These are phyloP conservation scores for Hydrolagus colliei DNA, from an alignment of 2,797 vertebrate species.

Conservation along the genomic window DNA sequence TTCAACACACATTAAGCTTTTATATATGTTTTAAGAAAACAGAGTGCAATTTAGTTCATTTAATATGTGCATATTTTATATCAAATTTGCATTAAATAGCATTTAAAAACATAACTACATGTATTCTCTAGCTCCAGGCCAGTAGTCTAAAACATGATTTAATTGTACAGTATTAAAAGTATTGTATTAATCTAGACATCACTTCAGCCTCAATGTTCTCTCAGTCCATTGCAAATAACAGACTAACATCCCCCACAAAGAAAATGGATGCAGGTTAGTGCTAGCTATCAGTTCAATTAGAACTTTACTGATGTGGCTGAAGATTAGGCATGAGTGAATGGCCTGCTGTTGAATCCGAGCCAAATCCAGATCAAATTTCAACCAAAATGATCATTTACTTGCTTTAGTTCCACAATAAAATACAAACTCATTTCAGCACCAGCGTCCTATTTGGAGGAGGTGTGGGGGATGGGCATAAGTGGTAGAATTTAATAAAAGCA, in stretches of 20 bases:
- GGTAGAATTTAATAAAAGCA: not conserved
- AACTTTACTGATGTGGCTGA: not conserved
- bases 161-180: conserved; percentile 21
- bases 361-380: not conserved
- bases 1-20: conserved; percentile 28
- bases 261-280: conserved; percentile 10
- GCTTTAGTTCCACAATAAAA: not conserved
- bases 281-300: not conserved
- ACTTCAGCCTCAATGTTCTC: not conserved
- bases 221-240: conserved; percentile 16
- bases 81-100: conserved; percentile 23
- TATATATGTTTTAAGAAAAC: conserved; percentile 28
- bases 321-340: not conserved
- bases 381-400: not conserved
- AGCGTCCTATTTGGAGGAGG: not conserved
- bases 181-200: conserved; percentile 28
- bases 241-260: not conserved
- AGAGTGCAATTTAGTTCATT: conserved; percentile 19
- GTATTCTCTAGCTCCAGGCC: conserved; percentile 15
- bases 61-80: conserved; percentile 23
- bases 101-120: conserved; percentile 21
- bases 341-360: not conserved
- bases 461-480: not conserved
- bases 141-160: conserved; percentile 19
- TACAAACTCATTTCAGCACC: not conserved